Conservation (phyloP, 1,140 invertebrate species). For the Trichonephila inaurata region DNA sequence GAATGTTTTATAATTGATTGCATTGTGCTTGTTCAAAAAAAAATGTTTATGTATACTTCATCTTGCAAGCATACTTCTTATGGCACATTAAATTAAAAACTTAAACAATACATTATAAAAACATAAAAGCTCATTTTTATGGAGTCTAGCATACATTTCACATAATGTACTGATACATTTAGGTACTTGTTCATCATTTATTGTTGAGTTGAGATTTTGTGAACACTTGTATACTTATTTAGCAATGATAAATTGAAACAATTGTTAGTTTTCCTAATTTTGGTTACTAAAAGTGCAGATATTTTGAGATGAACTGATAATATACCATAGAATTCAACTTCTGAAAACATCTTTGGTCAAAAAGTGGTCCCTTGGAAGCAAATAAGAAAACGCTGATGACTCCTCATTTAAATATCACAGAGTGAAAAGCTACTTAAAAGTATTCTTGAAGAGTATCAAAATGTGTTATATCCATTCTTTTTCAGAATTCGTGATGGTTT, state of each 20-base stretch:
- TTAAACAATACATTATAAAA: background rate
- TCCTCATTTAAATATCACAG: slow-evolving; percentile 36
- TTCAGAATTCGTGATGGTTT: no score
- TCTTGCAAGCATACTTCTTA: background rate
- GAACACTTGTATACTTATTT: no score
- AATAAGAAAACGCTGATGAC: background rate
- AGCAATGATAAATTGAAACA: no score
- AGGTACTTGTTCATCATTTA: no score
- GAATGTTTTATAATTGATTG: background rate
- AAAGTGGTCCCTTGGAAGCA: slow-evolving; percentile 44
- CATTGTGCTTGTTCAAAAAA: background rate
- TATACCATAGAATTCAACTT: background rate
- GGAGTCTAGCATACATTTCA: no score
- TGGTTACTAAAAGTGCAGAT: no score
- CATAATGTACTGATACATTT: no score
- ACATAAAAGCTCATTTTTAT: slow-evolving; percentile 1
- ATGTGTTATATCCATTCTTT: no score
- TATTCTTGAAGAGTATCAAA: slow-evolving; percentile 12
- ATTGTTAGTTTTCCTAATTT: no score
- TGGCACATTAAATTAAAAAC: slow-evolving; percentile 18
- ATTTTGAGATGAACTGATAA: no score
- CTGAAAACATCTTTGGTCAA: slow-evolving; percentile 29
- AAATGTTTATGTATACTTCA: background rate
- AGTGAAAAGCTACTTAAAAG: slow-evolving; percentile 1
- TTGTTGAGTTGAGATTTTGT: no score